A percentile compares a stretch with the other conserved stretches of the same genome.
Evolutionary conservation across 30 jellyfish, hydroid and myxozoan species (phyloP).

Genomic region (Hydractinia symbiolongicarpus): DNA sequence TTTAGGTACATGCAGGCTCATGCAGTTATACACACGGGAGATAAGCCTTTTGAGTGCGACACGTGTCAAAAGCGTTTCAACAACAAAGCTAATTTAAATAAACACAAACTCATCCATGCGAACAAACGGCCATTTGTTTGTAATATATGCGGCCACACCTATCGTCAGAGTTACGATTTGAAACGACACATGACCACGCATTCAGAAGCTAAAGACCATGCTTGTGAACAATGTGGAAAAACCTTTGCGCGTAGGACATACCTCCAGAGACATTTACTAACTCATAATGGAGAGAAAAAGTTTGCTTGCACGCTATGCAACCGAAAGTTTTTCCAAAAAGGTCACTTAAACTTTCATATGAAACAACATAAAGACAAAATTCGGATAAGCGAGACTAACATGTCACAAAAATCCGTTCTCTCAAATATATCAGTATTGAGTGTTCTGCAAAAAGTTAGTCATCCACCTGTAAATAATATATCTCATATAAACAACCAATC

Average conservation of each 20-base stretch:
- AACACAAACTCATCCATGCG: conserved; percentile 28
- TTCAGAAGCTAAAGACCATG: conserved; percentile 24
- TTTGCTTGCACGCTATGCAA: conserved; percentile 14
- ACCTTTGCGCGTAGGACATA: conserved; percentile 32
- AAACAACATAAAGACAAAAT: not conserved
- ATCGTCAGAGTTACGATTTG: conserved; percentile 43
- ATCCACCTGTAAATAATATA: too few species aligned
- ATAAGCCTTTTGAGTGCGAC: conserved; percentile 34
- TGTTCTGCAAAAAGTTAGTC: too few species aligned
- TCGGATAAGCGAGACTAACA: too few species aligned
- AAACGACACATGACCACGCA: conserved; percentile 43
- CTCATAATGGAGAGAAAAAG: conserved; percentile 24
- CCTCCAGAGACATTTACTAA: conserved; percentile 26
- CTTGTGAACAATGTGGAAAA: conserved; percentile 35
- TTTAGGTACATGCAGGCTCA: conserved; percentile 44
- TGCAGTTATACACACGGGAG: conserved; percentile 42
- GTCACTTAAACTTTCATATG: conserved; percentile 23
- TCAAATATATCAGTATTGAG: too few species aligned
- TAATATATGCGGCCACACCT: conserved; percentile 40
- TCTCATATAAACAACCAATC: too few species aligned
- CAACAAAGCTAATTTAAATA: conserved; percentile 39
- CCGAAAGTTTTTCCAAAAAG: conserved; percentile 24
- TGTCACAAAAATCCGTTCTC: too few species aligned
- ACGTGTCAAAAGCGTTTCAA: conserved; percentile 29
- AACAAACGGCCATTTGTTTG: conserved; percentile 39